Conservation (phyloP, 2,888 invertebrate genomes). For the Nomada fabriciana region DNA sequence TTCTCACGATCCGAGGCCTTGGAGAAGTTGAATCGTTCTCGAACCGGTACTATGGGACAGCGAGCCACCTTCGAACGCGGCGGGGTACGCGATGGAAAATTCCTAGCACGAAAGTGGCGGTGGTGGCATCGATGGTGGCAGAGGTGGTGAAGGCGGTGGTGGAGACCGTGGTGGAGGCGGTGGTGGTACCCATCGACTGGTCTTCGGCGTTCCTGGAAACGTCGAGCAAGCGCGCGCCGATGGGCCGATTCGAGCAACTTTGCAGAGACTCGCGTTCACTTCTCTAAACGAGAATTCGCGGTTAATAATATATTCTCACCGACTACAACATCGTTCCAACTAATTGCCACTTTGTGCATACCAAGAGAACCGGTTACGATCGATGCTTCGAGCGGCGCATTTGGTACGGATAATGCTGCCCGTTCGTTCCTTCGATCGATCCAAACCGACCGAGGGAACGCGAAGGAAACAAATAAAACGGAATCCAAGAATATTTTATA, state of each 20-base stretch:
- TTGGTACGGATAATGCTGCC: slow-evolving; percentile 19
- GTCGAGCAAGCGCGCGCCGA: background rate
- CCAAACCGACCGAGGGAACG: slow-evolving; percentile 2
- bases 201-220: slow-evolving; percentile 7
- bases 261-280: background rate
- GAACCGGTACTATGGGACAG: slow-evolving; percentile 25
- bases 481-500: slow-evolving; percentile 3
- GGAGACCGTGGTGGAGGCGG: background rate
- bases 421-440: slow-evolving; percentile 28
- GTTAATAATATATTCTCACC: slow-evolving; percentile 38
- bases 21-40: slow-evolving; percentile 15
- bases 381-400: slow-evolving; percentile 30
- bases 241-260: slow-evolving; percentile 1
- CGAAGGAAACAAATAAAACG: slow-evolving; percentile 1
- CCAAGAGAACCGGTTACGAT: slow-evolving; percentile 31
- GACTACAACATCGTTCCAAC: slow-evolving; percentile 30
- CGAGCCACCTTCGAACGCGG: background rate
- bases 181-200: background rate
- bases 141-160: too few species aligned
- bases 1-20: slow-evolving; percentile 5
- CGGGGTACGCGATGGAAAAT: slow-evolving; percentile 26
- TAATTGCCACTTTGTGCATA: slow-evolving; percentile 38
- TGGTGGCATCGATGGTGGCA: too few species aligned
- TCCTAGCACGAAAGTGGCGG: slow-evolving; percentile 15
- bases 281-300: background rate